phyloP scores from a whole-genome alignment of 2,888 invertebrate genomes.

The Pyrrhosoma nymphula region DNA sequence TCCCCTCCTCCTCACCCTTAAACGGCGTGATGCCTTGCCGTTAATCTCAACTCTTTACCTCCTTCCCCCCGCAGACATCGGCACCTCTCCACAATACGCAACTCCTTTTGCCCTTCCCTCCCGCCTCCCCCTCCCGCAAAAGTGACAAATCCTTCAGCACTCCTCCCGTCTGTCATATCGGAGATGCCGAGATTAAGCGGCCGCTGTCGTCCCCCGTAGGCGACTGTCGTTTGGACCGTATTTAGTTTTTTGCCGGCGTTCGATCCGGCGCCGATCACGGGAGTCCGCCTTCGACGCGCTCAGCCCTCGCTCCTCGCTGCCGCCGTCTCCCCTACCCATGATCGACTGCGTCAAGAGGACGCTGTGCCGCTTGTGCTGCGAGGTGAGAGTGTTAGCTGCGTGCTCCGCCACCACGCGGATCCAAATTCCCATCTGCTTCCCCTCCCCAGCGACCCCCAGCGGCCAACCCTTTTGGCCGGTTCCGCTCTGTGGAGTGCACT shows the following conservation, averaged over 20 bases:
- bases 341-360: slow-evolving; percentile 49
- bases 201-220: neutral
- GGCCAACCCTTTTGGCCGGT: neutral
- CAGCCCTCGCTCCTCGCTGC: neutral
- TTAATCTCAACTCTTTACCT: neutral
- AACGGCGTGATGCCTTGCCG: neutral
- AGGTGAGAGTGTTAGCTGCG: slow-evolving; percentile 27
- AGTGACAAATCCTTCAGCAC: slow-evolving; percentile 10
- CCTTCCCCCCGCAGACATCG: neutral
- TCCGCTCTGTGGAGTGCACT: neutral
- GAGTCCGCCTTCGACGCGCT: neutral
- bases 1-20: neutral
- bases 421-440: neutral
- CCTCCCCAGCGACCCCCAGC: neutral
- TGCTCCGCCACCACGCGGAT: neutral
- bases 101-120: neutral
- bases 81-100: neutral
- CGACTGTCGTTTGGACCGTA: neutral
- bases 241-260: neutral
- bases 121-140: neutral
- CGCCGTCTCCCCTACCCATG: neutral
- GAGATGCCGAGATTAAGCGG: slow-evolving; percentile 35
- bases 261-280: neutral
- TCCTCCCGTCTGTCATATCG: slow-evolving; percentile 21
- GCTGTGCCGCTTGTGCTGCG: slow-evolving; percentile 51